phyloP scores from a whole-genome alignment of 2,113 vertebrate genomes.

The Anser cygnoides region DNA sequence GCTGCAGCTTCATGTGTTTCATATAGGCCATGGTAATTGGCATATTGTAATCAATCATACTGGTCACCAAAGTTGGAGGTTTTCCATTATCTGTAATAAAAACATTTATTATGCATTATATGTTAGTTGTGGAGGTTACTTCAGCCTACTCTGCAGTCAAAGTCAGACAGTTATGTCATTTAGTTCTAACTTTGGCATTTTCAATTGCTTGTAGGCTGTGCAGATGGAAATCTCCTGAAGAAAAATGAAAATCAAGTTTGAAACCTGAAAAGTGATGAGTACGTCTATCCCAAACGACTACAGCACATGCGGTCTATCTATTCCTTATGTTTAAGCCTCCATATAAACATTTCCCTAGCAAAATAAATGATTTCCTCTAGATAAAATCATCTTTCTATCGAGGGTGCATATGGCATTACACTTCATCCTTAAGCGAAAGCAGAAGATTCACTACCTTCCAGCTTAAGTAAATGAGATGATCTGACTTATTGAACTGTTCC shows the following conservation, averaged over 20 bases:
- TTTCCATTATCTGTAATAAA: constrained; percentile 85
- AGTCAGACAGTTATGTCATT: not conserved
- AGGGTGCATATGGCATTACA: not conserved
- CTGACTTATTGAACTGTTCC: constrained; percentile 66
- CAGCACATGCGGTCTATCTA: not conserved
- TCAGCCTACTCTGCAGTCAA: not conserved
- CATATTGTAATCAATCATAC: constrained; percentile 90
- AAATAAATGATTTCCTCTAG: constrained; percentile 43
- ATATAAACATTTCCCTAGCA: constrained; percentile 24
- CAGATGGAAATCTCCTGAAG: not conserved
- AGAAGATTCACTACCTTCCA: constrained; percentile 49
- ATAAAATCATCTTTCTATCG: constrained; percentile 32
- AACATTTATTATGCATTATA: not conserved
- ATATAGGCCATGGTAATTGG: constrained; percentile 90
- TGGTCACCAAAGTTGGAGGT: constrained; percentile 84
- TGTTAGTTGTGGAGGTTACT: not conserved
- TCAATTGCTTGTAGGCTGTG: not conserved
- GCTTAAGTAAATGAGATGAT: constrained; percentile 57
- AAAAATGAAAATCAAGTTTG: constrained; percentile 3
- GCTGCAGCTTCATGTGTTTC: constrained; percentile 87
- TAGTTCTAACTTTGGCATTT: constrained; percentile 5
- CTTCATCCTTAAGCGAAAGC: not conserved
- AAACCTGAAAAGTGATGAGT: not conserved
- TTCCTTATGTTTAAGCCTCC: not conserved
- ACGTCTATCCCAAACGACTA: not conserved